A percentile compares a stretch with the other conserved stretches of the same genome.
Conservation (phyloP, 2,888 invertebrate species). For the Rotaria magnacalcarata region DNA sequence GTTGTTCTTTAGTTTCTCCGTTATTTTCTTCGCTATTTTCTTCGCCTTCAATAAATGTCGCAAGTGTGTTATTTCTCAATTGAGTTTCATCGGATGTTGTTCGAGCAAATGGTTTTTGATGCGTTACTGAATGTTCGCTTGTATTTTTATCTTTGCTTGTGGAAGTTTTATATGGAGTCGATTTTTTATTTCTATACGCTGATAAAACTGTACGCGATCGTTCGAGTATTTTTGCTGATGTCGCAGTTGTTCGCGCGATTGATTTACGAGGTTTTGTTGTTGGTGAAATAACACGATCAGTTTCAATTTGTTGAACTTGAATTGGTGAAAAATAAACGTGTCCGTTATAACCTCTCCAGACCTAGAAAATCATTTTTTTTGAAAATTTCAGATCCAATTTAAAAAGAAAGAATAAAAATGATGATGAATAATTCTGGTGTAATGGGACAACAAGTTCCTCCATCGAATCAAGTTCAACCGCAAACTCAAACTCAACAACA, state of each 20-base stretch:
- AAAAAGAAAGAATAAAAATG: background rate
- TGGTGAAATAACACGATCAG: background rate
- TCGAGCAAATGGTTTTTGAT: background rate
- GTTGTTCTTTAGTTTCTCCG: background rate
- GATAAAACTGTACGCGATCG: background rate
- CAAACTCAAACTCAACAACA: background rate
- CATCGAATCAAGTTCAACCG: background rate
- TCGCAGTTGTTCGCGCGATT: background rate
- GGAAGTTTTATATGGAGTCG: background rate
- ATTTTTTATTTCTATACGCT: background rate
- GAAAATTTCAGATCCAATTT: background rate
- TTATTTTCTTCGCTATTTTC: background rate
- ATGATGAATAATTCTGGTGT: background rate
- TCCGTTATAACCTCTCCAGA: slow-evolving; percentile 57
- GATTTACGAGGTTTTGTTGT: background rate
- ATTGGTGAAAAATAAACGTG: slow-evolving; percentile 58
- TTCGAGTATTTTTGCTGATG: background rate
- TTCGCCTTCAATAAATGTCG: background rate
- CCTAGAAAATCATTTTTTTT: slow-evolving; percentile 50
- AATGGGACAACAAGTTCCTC: slow-evolving; percentile 9
- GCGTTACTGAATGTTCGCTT: background rate
- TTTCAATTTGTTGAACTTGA: background rate
- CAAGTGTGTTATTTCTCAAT: background rate
- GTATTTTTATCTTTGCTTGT: background rate
- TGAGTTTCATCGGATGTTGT: background rate